Evolutionary conservation across 2,797 vertebrate species (phyloP).

Genomic region (Cirrhinus mrigala): DNA sequence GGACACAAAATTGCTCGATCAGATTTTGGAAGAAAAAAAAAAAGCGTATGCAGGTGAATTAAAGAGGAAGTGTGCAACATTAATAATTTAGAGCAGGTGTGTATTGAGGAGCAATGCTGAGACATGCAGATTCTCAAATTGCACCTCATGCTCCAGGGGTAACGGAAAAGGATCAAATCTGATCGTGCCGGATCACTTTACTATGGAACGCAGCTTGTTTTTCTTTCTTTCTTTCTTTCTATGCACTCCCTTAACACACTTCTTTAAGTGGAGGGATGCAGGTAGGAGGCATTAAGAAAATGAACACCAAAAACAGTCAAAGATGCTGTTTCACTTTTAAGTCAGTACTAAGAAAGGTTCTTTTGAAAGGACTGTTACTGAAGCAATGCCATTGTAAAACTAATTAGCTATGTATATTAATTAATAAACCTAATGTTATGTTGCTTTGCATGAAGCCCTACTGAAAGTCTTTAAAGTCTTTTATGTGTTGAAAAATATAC

Average conservation of each 20-base stretch:
- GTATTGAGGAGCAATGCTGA: slow-evolving; percentile 52
- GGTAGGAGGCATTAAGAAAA: neutral
- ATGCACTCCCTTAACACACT: neutral
- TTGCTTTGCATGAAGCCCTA: neutral
- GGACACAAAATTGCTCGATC: slow-evolving; percentile 15
- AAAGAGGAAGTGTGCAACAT: slow-evolving; percentile 53
- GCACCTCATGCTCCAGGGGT: slow-evolving; percentile 73
- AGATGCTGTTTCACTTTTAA: slow-evolving; percentile 29
- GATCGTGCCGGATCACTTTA: slow-evolving; percentile 81
- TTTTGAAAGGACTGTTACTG: neutral
- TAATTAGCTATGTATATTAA: neutral
- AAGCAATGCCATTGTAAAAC: neutral
- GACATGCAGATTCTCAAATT: slow-evolving; percentile 78
- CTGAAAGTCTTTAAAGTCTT: neutral
- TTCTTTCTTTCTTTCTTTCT: slow-evolving; percentile 18
- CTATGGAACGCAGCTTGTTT: slow-evolving; percentile 57
- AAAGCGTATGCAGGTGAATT: slow-evolving; percentile 32
- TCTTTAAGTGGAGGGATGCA: neutral
- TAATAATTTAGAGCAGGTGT: slow-evolving; percentile 60
- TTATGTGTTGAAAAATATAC: neutral
- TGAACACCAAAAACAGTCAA: neutral
- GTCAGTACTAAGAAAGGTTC: neutral
- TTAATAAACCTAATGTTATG: neutral
- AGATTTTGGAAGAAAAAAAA: slow-evolving; percentile 11
- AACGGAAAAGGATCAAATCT: slow-evolving; percentile 84